These are phyloP conservation scores for Charaxes varanes DNA, from an alignment of 1,140 invertebrate species.

Conservation along the genomic window DNA sequence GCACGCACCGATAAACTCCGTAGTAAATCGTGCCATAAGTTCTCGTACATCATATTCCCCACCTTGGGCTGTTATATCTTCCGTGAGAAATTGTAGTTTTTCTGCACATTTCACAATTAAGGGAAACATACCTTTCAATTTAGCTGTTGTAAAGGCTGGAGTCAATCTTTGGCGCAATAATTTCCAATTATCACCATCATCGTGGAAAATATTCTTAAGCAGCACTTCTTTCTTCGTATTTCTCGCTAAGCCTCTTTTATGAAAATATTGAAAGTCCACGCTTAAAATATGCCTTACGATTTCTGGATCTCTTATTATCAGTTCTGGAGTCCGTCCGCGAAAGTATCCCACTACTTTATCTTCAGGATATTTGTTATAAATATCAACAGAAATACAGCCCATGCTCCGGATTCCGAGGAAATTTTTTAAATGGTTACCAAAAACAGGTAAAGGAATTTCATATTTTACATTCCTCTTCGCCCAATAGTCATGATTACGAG, in stretches of 20 bases:
- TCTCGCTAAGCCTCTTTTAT: slow-evolving; percentile 34
- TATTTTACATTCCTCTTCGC: slow-evolving; percentile 41
- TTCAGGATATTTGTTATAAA: slow-evolving; percentile 43
- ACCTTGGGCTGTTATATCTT: slow-evolving; percentile 5
- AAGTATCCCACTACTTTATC: slow-evolving; percentile 51
- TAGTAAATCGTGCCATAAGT: slow-evolving; percentile 18
- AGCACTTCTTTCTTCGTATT: slow-evolving; percentile 51
- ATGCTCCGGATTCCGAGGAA: slow-evolving; percentile 29
- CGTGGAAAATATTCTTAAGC: slow-evolving; percentile 49
- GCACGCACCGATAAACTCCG: slow-evolving; percentile 21
- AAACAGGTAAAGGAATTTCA: slow-evolving; percentile 32
- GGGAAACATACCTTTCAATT: slow-evolving; percentile 19
- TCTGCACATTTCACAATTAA: slow-evolving; percentile 12
- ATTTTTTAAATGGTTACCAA: slow-evolving; percentile 40
- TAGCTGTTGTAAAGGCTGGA: slow-evolving; percentile 12
- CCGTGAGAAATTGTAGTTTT: slow-evolving; percentile 7
- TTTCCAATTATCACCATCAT: slow-evolving; percentile 74
- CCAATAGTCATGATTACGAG: slow-evolving; percentile 44
- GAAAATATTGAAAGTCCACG: slow-evolving; percentile 39
- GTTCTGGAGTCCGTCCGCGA: slow-evolving; percentile 31
- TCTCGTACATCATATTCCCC: slow-evolving; percentile 9
- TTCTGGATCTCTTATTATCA: slow-evolving; percentile 37
- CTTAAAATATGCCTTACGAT: slow-evolving; percentile 35
- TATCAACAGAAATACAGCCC: slow-evolving; percentile 24
- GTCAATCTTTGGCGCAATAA: slow-evolving; percentile 54